A percentile compares a stretch with the other conserved stretches of the same genome.
Conservation (phyloP, 2,797 vertebrate species). For the Glossophaga mutica region DNA sequence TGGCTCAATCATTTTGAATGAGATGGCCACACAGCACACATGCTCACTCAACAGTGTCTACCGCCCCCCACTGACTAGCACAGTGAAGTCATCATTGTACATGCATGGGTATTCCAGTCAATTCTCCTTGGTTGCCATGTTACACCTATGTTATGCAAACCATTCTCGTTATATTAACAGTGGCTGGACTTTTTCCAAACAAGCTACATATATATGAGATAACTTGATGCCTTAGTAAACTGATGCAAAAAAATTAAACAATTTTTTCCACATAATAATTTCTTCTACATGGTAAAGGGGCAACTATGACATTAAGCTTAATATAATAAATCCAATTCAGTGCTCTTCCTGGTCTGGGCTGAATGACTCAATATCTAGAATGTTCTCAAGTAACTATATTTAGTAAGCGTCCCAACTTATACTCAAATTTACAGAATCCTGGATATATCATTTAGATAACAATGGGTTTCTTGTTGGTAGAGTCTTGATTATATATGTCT, state of each 20-base stretch:
- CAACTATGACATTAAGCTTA: not conserved
- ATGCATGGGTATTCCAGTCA: too few relatives aligned
- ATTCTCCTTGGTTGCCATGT: too few relatives aligned
- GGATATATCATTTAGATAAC: not conserved
- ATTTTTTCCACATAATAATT: not conserved
- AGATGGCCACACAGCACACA: too few relatives aligned
- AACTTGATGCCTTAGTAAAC: not conserved
- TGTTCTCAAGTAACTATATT: not conserved
- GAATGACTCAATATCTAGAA: not conserved
- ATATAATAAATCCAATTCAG: not conserved
- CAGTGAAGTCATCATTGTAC: too few relatives aligned
- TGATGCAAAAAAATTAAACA: not conserved
- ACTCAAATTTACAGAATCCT: not conserved
- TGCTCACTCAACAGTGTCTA: too few relatives aligned
- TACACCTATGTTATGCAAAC: too few relatives aligned
- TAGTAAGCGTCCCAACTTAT: not conserved
- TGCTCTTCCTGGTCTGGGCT: not conserved
- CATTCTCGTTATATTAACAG: too few relatives aligned
- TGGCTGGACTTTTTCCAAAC: too few relatives aligned
- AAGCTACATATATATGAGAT: not conserved
- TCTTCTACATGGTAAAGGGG: not conserved
- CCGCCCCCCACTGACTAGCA: too few relatives aligned
- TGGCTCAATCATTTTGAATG: too few relatives aligned
- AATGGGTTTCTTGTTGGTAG: slow-evolving; percentile 5
- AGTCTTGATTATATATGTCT: not conserved